phyloP scores from a whole-genome alignment of 2,888 invertebrate genomes.

The Isotomurus palustris region DNA sequence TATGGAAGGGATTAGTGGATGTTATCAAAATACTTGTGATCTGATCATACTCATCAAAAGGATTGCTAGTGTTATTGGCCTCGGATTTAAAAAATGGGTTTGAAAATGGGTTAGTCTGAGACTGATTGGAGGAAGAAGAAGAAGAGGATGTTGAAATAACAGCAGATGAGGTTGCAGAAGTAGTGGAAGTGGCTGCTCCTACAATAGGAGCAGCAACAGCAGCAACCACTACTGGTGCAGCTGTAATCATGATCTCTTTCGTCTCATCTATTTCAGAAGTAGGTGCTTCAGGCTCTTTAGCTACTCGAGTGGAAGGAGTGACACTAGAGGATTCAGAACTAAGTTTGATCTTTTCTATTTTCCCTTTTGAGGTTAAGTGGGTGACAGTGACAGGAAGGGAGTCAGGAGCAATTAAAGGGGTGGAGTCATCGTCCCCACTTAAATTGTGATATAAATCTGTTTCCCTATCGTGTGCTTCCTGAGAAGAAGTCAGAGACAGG shows the following conservation, averaged over 20 bases:
- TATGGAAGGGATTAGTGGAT: constrained; percentile 44
- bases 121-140: no score
- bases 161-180: no score
- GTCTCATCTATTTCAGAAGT: neutral
- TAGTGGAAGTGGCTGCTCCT: constrained; percentile 8
- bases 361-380: constrained; percentile 56
- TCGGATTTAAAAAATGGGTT: neutral
- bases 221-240: neutral
- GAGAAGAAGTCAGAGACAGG: constrained; percentile 42
- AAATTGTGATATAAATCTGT: constrained; percentile 25
- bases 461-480: constrained; percentile 17
- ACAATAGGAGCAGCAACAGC: neutral
- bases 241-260: constrained; percentile 2
- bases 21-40: constrained; percentile 40
- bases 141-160: no score
- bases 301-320: constrained; percentile 4
- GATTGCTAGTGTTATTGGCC: constrained; percentile 22
- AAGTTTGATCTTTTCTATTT: constrained; percentile 52
- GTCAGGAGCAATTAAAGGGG: constrained; percentile 34
- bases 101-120: neutral
- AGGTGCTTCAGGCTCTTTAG: neutral
- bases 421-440: constrained; percentile 35
- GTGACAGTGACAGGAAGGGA: constrained; percentile 60
- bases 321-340: constrained; percentile 38
- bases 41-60: constrained; percentile 36